These are phyloP conservation scores for Artemia sinica DNA, from an alignment of 2,888 invertebrate species.

Conservation along the genomic window DNA sequence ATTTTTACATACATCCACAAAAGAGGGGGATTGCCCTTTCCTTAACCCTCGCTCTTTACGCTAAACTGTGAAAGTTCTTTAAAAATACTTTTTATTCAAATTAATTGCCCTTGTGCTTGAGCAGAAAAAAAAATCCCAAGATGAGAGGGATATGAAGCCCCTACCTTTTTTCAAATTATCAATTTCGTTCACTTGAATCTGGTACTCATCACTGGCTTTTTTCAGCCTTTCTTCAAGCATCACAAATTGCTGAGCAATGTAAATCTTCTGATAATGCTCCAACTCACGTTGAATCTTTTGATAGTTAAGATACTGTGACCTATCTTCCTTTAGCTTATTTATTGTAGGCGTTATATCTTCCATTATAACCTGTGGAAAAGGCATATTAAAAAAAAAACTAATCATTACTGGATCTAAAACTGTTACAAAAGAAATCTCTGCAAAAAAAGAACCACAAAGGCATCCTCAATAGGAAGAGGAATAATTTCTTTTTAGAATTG, in stretches of 20 bases:
- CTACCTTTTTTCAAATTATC: neutral
- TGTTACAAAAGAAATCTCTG: conserved; percentile 35
- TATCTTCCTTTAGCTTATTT: conserved; percentile 63
- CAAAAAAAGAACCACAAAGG: conserved; percentile 31
- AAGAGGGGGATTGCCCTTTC: too few relatives aligned
- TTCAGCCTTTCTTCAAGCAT: conserved; percentile 33
- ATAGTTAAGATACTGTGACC: conserved; percentile 65
- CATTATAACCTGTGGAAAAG: conserved; percentile 33
- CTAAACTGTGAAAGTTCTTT: too few relatives aligned
- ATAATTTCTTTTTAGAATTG: too few relatives aligned
- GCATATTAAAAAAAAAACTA: too few relatives aligned
- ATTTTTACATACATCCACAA: too few relatives aligned
- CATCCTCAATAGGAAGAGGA: conserved; percentile 20
- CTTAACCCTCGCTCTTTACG: too few relatives aligned
- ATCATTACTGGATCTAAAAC: too few relatives aligned
- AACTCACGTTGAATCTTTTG: conserved; percentile 66
- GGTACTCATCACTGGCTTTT: neutral
- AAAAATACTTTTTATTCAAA: too few relatives aligned
- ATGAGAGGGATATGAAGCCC: neutral
- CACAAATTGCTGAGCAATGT: conserved; percentile 52
- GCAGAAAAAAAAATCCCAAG: too few relatives aligned
- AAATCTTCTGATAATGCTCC: conserved; percentile 56
- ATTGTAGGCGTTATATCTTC: conserved; percentile 85
- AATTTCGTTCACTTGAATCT: neutral
- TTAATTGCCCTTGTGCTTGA: too few relatives aligned